phyloP scores from a whole-genome alignment of 2,797 vertebrate species.

The Hydrolagus colliei region DNA sequence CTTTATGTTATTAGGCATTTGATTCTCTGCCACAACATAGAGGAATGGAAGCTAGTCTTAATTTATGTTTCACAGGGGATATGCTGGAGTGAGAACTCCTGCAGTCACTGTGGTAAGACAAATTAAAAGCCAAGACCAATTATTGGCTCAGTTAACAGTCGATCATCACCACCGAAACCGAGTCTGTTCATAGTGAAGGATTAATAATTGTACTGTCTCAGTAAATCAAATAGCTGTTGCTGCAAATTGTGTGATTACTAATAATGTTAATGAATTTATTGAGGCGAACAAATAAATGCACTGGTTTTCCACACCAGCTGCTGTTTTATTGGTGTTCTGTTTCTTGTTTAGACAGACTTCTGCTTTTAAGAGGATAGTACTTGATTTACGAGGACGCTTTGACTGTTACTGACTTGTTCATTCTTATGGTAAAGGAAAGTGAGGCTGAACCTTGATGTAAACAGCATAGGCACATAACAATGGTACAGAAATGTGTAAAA shows the following conservation, averaged over 20 bases:
- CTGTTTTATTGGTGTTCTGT: neutral
- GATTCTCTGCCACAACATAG: too few species aligned
- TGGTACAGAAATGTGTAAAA: neutral
- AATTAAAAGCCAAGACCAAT: neutral
- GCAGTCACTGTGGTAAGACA: too few species aligned
- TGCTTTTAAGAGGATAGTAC: neutral
- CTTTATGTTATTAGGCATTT: too few species aligned
- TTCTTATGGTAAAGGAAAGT: neutral
- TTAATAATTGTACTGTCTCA: neutral
- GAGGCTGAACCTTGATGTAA: neutral
- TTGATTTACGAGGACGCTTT: neutral
- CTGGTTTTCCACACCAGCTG: neutral
- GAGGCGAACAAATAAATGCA: neutral
- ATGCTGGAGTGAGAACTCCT: too few species aligned
- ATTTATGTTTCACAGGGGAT: too few species aligned
- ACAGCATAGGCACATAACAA: neutral
- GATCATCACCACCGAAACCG: neutral
- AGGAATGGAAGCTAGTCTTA: too few species aligned
- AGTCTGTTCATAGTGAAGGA: neutral
- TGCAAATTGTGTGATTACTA: neutral
- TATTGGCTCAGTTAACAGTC: neutral
- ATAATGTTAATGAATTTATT: neutral
- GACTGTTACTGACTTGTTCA: neutral
- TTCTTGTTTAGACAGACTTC: neutral
- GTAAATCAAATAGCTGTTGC: neutral